Evolutionary conservation across 2,888 invertebrate genomes (phyloP).

Genomic region (Pycnomerus fuliginosus): DNA sequence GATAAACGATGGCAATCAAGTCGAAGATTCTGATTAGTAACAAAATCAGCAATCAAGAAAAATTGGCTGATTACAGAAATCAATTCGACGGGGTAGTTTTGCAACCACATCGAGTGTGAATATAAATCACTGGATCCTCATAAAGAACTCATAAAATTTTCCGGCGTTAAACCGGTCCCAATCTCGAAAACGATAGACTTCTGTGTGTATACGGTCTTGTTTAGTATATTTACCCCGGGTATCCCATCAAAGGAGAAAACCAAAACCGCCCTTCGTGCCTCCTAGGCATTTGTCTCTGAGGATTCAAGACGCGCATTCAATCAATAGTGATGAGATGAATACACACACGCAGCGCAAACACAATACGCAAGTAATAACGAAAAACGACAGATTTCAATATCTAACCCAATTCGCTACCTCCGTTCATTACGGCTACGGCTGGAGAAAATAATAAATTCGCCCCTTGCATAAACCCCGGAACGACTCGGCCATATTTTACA

Average conservation of each 20-base stretch:
- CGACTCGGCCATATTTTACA: no score
- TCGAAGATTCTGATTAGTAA: slow-evolving; percentile 7
- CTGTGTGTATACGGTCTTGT: slow-evolving; percentile 9
- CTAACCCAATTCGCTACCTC: no score
- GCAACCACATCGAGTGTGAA: slow-evolving; percentile 18
- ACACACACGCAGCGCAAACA: no score
- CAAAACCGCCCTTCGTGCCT: slow-evolving; percentile 5
- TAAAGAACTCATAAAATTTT: slow-evolving; percentile 25
- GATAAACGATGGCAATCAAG: slow-evolving; percentile 12
- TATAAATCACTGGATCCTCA: slow-evolving; percentile 23
- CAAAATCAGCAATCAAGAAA: slow-evolving; percentile 16
- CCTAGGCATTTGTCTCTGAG: slow-evolving; percentile 12
- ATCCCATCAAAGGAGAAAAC: slow-evolving; percentile 13
- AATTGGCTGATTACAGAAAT: no score
- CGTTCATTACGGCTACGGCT: no score
- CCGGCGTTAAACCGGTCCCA: slow-evolving; percentile 12
- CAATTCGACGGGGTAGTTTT: slow-evolving; percentile 17
- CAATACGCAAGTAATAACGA: no score
- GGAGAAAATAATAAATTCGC: no score
- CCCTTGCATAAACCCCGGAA: no score
- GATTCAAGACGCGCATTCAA: slow-evolving; percentile 11
- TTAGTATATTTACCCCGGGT: slow-evolving; percentile 9
- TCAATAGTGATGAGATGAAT: slow-evolving; percentile 15
- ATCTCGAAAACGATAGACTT: slow-evolving; percentile 9
- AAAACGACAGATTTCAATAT: no score